Percentiles rank a stretch among this genome's conserved stretches.
phyloP scores from a whole-genome alignment of 2,888 invertebrate species.

The Sthenelais limicola region DNA sequence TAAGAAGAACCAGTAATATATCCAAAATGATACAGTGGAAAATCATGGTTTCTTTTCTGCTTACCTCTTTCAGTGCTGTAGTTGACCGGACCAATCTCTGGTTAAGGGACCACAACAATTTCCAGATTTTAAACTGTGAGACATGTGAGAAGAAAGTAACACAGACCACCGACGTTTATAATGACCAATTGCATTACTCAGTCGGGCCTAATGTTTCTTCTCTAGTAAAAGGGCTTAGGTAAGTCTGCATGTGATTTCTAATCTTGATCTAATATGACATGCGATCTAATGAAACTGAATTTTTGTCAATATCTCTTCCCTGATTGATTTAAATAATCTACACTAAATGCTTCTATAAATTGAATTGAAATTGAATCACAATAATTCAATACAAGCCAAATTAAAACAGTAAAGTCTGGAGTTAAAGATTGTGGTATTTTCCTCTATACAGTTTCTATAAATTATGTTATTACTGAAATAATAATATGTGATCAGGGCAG shows the following conservation, averaged over 20 bases:
- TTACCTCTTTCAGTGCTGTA: slow-evolving; percentile 9
- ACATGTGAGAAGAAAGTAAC: slow-evolving; percentile 30
- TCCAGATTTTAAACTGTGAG: slow-evolving; percentile 30
- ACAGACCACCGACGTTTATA: slow-evolving; percentile 13
- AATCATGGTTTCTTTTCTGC: too few species aligned
- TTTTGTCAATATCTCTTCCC: too few species aligned
- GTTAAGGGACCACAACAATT: slow-evolving; percentile 23
- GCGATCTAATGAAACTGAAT: too few species aligned
- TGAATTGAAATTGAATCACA: too few species aligned
- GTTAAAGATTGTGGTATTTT: too few species aligned
- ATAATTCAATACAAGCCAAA: too few species aligned
- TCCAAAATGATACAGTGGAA: too few species aligned
- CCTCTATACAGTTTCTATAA: not conserved
- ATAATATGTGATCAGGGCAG: not conserved
- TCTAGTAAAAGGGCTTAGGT: slow-evolving; percentile 24
- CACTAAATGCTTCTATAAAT: too few species aligned
- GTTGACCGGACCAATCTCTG: slow-evolving; percentile 15
- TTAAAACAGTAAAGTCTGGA: too few species aligned
- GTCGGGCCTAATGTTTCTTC: slow-evolving; percentile 32
- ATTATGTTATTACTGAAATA: not conserved
- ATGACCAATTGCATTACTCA: slow-evolving; percentile 25
- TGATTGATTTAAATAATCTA: too few species aligned
- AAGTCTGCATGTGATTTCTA: not conserved
- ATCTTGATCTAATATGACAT: too few species aligned
- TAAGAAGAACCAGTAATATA: too few species aligned